Percentiles rank a stretch among this genome's conserved stretches.
phyloP scores from a whole-genome alignment of 2,888 invertebrate species.

The Dione juno region DNA sequence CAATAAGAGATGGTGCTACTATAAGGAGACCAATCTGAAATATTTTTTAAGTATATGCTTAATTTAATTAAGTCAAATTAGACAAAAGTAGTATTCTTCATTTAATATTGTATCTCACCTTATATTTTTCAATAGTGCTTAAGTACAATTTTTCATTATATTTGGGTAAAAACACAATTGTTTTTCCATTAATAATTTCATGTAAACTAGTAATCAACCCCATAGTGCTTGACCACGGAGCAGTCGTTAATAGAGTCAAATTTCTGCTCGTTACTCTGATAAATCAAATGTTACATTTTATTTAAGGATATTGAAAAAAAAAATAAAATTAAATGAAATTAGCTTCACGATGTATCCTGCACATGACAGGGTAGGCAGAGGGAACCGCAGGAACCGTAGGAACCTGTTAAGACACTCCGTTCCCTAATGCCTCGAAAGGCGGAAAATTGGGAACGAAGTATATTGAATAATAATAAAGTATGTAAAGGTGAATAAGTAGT shows the following conservation, averaged over 20 bases:
- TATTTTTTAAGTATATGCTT: neutral
- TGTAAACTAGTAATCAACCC: conserved; percentile 56
- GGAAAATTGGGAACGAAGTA: too few relatives aligned
- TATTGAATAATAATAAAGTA: too few relatives aligned
- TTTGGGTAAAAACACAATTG: conserved; percentile 56
- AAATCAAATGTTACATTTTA: conserved; percentile 8
- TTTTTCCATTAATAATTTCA: conserved; percentile 51
- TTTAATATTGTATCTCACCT: conserved; percentile 50
- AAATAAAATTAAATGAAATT: too few relatives aligned
- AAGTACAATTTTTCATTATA: conserved; percentile 62
- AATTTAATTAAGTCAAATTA: neutral
- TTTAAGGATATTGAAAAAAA: neutral
- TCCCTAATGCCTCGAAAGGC: too few relatives aligned
- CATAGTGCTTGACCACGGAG: conserved; percentile 68
- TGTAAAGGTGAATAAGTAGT: too few relatives aligned
- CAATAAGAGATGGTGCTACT: conserved; percentile 61
- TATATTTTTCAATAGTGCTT: conserved; percentile 62
- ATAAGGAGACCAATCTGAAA: conserved; percentile 56
- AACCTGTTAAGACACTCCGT: too few relatives aligned
- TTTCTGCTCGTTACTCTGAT: conserved; percentile 47
- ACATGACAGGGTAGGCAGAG: too few relatives aligned
- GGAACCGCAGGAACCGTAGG: too few relatives aligned
- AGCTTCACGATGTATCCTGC: too few relatives aligned
- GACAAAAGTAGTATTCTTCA: neutral
- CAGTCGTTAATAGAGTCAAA: conserved; percentile 52